These are phyloP conservation scores for Venturia canescens DNA, from an alignment of 1,140 invertebrate genomes.

Conservation along the genomic window DNA sequence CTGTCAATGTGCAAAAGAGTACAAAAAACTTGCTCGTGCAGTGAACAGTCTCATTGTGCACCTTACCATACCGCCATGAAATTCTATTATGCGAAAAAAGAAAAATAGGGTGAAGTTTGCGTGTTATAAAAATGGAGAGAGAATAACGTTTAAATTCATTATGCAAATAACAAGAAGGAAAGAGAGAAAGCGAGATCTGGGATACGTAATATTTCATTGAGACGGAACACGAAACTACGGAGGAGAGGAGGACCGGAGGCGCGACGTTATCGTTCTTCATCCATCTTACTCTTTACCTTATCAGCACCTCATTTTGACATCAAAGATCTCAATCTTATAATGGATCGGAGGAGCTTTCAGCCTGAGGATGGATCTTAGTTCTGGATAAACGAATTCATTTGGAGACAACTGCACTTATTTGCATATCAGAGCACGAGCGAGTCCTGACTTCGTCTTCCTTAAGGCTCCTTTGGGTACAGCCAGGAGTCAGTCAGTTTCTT, in stretches of 20 bases:
- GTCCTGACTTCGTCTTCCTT: background rate
- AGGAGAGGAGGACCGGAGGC: slow-evolving; percentile 4
- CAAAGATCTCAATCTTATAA: slow-evolving; percentile 39
- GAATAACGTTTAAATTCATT: background rate
- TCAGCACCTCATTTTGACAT: slow-evolving; percentile 43
- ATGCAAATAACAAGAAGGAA: background rate
- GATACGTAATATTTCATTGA: background rate
- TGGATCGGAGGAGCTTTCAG: slow-evolving; percentile 34
- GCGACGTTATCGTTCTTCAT: slow-evolving; percentile 37
- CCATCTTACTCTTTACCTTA: slow-evolving; percentile 42
- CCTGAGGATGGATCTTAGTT: slow-evolving; percentile 32
- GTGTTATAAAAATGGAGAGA: background rate
- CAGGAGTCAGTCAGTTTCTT: background rate
- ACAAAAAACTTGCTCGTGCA: too few species aligned
- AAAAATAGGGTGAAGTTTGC: background rate
- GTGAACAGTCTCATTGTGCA: too few species aligned
- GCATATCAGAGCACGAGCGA: slow-evolving; percentile 35
- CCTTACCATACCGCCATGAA: background rate
- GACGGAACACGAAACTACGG: slow-evolving; percentile 18
- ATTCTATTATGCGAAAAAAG: background rate
- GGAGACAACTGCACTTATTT: slow-evolving; percentile 43
- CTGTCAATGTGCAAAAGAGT: too few species aligned
- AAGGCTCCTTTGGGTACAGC: background rate
- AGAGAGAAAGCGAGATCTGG: background rate
- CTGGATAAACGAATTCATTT: slow-evolving; percentile 43